A percentile compares a stretch with the other conserved stretches of the same genome.
Evolutionary conservation across 2,113 vertebrate species (phyloP).

Genomic region (Neopipo cinnamomea): DNA sequence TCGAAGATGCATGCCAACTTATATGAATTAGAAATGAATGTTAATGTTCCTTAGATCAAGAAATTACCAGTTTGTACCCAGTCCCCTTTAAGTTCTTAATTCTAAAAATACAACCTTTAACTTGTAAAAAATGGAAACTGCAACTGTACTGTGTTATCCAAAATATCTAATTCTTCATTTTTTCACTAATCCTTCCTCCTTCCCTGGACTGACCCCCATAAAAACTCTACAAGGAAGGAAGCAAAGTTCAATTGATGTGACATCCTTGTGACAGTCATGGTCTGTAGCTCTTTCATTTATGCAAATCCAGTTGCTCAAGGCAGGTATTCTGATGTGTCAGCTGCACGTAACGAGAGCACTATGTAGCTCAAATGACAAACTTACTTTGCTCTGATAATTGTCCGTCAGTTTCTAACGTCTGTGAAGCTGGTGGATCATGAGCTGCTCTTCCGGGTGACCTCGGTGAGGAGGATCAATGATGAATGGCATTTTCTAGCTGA

Average conservation of each 20-base stretch:
- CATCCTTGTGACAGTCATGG: slow-evolving; percentile 16
- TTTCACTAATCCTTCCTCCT: neutral
- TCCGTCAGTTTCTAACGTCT: neutral
- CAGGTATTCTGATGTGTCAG: slow-evolving; percentile 41
- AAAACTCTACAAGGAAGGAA: neutral
- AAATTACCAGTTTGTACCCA: neutral
- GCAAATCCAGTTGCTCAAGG: neutral
- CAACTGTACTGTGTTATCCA: neutral
- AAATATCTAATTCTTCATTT: neutral
- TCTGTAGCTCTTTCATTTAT: slow-evolving; percentile 26
- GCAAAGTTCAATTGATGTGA: neutral
- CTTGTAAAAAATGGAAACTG: neutral
- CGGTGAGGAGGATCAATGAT: neutral
- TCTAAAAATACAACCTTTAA: neutral
- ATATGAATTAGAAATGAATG: slow-evolving; percentile 30
- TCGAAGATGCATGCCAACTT: slow-evolving; percentile 23
- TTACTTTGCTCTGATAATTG: neutral
- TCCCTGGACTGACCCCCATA: neutral
- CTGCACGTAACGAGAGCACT: neutral
- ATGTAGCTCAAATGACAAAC: neutral
- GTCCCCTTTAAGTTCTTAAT: neutral
- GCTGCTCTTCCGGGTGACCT: neutral
- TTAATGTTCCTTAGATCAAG: slow-evolving; percentile 29
- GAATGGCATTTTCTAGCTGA: neutral
- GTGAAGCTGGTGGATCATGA: neutral